phyloP scores from a whole-genome alignment of 2,888 invertebrate species.

The Eudemis profundana region DNA sequence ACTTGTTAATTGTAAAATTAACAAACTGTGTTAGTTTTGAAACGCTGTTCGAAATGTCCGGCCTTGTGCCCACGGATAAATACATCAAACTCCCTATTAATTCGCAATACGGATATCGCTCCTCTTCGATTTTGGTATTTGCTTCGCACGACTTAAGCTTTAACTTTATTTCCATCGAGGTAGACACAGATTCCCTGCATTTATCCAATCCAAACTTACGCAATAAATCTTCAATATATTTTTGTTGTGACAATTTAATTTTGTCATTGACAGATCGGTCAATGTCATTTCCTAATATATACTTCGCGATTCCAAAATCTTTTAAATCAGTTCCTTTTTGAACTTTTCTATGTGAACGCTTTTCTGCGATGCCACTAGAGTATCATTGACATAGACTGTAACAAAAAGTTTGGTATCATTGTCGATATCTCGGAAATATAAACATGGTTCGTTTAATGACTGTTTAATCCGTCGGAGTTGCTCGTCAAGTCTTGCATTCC shows the following conservation, averaged over 20 bases:
- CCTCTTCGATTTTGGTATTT: background rate
- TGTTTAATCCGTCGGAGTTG: background rate
- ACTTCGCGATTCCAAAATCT: constrained; percentile 19
- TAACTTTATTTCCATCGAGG: background rate
- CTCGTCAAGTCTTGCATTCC: constrained; percentile 1
- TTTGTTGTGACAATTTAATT: constrained; percentile 16
- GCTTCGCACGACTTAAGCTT: background rate
- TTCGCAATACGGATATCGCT: constrained; percentile 11
- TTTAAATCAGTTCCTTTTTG: constrained; percentile 17
- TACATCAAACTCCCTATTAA: constrained; percentile 2
- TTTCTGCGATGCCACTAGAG: background rate
- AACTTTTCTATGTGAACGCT: background rate
- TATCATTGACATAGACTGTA: background rate
- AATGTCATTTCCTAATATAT: constrained; percentile 14
- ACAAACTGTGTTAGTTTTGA: background rate
- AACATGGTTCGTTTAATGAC: background rate
- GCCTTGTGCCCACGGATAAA: constrained; percentile 1
- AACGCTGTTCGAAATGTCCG: background rate
- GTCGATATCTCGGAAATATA: background rate
- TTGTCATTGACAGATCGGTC: background rate
- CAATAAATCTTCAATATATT: constrained; percentile 6
- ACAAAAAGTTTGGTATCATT: constrained; percentile 1
- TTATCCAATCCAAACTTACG: background rate
- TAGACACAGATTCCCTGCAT: background rate
- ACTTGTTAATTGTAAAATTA: background rate